Conservation (phyloP, 30 jellyfish, hydroid and myxozoan genomes). For the Hydractinia symbiolongicarpus region DNA sequence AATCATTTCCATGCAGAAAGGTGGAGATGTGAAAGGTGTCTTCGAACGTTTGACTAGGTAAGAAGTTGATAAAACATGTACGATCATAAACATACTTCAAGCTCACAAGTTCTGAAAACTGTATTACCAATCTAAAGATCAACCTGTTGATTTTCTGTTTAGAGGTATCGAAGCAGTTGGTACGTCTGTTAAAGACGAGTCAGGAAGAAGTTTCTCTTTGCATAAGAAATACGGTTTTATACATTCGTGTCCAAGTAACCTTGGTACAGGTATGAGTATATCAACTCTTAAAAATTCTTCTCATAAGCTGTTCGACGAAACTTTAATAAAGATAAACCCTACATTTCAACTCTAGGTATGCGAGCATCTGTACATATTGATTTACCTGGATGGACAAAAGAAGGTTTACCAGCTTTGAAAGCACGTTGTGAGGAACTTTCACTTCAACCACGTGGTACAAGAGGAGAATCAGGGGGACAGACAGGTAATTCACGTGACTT, state of each 20-base stretch:
- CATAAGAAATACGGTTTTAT: conserved; percentile 17
- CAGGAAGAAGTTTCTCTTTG: neutral
- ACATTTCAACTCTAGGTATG: neutral
- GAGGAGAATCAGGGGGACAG: conserved; percentile 29
- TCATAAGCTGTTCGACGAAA: too few species aligned
- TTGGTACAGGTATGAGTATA: conserved; percentile 3
- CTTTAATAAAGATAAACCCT: too few species aligned
- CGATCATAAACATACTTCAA: neutral
- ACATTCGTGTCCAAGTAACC: conserved; percentile 25
- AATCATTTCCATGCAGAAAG: conserved; percentile 20
- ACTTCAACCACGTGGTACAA: conserved; percentile 28
- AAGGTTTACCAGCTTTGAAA: conserved; percentile 15
- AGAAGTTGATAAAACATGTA: neutral
- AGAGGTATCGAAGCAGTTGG: conserved; percentile 7
- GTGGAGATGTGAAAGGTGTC: conserved; percentile 31
- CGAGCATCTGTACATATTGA: conserved; percentile 34
- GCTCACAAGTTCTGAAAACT: too few species aligned
- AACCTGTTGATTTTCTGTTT: neutral
- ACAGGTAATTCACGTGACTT: neutral
- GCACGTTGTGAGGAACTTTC: conserved; percentile 4
- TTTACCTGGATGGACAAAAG: conserved; percentile 25
- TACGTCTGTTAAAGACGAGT: neutral
- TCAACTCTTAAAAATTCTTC: neutral
- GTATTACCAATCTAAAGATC: too few species aligned
- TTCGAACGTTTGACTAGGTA: conserved; percentile 19